Evolutionary conservation across 2,797 vertebrate genomes (phyloP).

Genomic region (Muraenolepis orangiensis): DNA sequence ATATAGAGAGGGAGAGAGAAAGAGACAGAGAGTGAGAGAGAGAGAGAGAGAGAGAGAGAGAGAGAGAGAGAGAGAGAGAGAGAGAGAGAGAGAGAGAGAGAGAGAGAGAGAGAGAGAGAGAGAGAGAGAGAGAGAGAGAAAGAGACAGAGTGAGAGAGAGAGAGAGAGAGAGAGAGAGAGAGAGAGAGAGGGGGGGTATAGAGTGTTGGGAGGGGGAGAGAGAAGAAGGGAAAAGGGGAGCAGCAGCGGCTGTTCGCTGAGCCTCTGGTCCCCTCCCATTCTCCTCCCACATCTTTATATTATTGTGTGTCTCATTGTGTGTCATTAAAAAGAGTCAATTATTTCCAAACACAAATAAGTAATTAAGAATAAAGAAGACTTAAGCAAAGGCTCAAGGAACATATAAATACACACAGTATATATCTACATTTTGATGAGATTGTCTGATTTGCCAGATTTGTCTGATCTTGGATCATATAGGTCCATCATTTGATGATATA

Average conservation of each 20-base stretch:
- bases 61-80: background rate
- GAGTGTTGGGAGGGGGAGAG: background rate
- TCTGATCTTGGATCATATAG: background rate
- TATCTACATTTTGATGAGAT: background rate
- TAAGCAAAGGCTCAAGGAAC: background rate
- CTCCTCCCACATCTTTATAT: background rate
- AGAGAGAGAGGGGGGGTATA: background rate
- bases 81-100: conserved; percentile 1
- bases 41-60: background rate
- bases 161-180: background rate
- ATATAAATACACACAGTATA: background rate
- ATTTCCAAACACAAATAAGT: background rate
- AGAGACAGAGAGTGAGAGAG: background rate
- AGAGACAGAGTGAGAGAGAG: background rate
- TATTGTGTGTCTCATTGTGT: background rate
- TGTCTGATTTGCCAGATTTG: background rate
- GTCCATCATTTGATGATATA: background rate
- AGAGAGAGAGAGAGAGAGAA: background rate
- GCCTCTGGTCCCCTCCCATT: background rate
- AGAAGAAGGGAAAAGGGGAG: background rate
- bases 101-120: background rate
- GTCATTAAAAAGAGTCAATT: too few relatives aligned
- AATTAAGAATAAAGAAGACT: background rate
- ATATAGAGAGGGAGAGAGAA: background rate
- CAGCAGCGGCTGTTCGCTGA: background rate